phyloP scores from a whole-genome alignment of 2,797 vertebrate genomes.

The Morus bassanus region DNA sequence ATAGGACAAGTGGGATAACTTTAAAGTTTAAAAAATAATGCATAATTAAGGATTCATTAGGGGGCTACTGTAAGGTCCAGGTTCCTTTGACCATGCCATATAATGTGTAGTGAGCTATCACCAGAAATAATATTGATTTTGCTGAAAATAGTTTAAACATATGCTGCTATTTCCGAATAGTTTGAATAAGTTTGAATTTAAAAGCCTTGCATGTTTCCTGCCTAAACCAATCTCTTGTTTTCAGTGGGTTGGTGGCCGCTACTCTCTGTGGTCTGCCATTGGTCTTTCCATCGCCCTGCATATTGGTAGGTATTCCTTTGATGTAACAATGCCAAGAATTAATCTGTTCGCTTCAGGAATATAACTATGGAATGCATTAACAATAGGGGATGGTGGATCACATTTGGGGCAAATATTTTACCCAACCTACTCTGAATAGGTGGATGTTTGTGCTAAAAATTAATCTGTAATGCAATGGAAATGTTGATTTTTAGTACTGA shows the following conservation, averaged over 20 bases:
- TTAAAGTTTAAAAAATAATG: not conserved
- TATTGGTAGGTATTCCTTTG: constrained; percentile 82
- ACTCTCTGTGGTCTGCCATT: constrained; percentile 96
- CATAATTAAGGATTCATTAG: not conserved
- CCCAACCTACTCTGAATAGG: not conserved
- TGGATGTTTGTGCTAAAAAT: not conserved
- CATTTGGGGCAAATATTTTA: not conserved
- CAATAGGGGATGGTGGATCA: not conserved
- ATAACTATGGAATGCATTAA: not conserved
- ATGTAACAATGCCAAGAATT: not conserved
- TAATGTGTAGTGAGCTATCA: not conserved
- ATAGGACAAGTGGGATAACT: not conserved
- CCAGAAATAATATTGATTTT: not conserved
- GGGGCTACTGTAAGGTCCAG: not conserved
- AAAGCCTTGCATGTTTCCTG: not conserved
- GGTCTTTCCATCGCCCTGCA: constrained; percentile 97
- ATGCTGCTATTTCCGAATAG: not conserved
- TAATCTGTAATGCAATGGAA: not conserved
- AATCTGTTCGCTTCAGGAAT: not conserved
- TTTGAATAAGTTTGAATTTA: not conserved
- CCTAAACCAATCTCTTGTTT: not conserved
- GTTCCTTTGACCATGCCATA: not conserved
- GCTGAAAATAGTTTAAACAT: not conserved
- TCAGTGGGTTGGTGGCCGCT: constrained; percentile 97
- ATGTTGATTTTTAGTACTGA: not conserved